Evolutionary conservation across 1,140 invertebrate species (phyloP).

Genomic region (Sycophaga agraensis): DNA sequence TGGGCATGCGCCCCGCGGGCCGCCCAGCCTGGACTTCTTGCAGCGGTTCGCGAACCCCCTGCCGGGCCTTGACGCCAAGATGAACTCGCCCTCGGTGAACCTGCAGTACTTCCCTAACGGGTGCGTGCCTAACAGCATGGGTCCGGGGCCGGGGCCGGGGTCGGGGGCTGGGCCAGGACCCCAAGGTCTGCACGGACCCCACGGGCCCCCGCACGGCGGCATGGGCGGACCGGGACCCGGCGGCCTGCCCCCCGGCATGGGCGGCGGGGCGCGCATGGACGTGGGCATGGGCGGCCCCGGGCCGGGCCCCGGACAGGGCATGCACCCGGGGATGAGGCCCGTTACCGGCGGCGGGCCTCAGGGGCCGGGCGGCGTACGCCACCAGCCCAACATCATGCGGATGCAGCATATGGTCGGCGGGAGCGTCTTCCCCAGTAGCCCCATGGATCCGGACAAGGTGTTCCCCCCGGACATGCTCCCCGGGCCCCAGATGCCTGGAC

Average conservation of each 20-base stretch:
- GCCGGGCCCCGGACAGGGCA: constrained; percentile 37
- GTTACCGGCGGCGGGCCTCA: constrained; percentile 34
- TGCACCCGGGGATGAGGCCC: constrained; percentile 55
- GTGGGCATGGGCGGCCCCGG: constrained; percentile 48
- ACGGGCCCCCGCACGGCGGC: constrained; percentile 37
- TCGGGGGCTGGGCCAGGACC: constrained; percentile 16
- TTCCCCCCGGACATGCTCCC: constrained; percentile 55
- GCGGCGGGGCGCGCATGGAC: constrained; percentile 51
- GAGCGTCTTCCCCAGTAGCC: constrained; percentile 53
- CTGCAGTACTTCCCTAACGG: constrained; percentile 74
- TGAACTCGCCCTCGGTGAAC: constrained; percentile 63
- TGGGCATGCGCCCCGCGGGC: constrained; percentile 68
- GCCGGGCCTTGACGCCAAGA: constrained; percentile 71
- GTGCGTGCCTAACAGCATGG: constrained; percentile 50
- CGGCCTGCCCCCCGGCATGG: constrained; percentile 55
- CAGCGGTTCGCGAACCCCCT: constrained; percentile 83
- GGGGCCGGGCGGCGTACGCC: constrained; percentile 27
- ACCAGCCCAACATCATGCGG: constrained; percentile 57
- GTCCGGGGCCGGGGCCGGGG: constrained; percentile 40
- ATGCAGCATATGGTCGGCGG: constrained; percentile 64
- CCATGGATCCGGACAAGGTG: constrained; percentile 56
- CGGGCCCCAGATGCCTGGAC: constrained; percentile 35
- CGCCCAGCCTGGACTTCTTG: constrained; percentile 89
- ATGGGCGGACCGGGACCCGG: constrained; percentile 49
- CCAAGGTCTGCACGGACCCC: constrained; percentile 4